Conservation (phyloP, 2,797 vertebrate genomes). For the Melanotaenia nigrans region DNA sequence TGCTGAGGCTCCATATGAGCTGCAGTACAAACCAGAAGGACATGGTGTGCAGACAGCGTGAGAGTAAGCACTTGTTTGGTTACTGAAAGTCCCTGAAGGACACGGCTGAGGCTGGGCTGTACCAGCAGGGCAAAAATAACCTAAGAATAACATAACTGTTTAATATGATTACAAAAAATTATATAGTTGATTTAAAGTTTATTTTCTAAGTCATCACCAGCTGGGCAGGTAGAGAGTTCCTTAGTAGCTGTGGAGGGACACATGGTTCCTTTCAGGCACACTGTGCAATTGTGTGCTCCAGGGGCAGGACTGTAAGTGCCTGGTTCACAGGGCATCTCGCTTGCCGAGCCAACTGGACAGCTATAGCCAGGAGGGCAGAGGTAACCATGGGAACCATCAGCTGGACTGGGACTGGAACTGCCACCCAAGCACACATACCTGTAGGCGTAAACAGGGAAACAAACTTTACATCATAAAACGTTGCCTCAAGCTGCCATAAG, state of each 20-base stretch:
- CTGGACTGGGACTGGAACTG: constrained; percentile 83
- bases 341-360: constrained; percentile 85
- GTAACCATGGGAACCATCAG: constrained; percentile 85
- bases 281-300: constrained; percentile 83
- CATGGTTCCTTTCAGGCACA: constrained; percentile 85
- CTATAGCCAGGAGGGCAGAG: constrained; percentile 86
- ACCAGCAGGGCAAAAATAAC: constrained; percentile 86
- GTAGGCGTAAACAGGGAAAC: constrained; percentile 46
- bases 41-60: constrained; percentile 84
- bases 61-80: constrained; percentile 79
- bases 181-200: background rate
- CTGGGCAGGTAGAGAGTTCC: constrained; percentile 84
- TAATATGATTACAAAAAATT: background rate
- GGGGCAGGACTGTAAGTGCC: constrained; percentile 86
- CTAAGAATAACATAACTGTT: constrained; percentile 65
- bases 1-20: constrained; percentile 82
- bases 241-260: constrained; percentile 82
- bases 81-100: constrained; percentile 86
- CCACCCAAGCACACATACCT: constrained; percentile 90
- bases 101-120: constrained; percentile 83
- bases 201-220: constrained; percentile 76
- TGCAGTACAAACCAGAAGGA: constrained; percentile 87
- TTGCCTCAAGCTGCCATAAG: constrained; percentile 16
- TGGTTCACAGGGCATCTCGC: constrained; percentile 87
- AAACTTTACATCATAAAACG: constrained; percentile 28